These are phyloP conservation scores for Ophion ellenae DNA, from an alignment of 2,888 invertebrate species.

Conservation along the genomic window DNA sequence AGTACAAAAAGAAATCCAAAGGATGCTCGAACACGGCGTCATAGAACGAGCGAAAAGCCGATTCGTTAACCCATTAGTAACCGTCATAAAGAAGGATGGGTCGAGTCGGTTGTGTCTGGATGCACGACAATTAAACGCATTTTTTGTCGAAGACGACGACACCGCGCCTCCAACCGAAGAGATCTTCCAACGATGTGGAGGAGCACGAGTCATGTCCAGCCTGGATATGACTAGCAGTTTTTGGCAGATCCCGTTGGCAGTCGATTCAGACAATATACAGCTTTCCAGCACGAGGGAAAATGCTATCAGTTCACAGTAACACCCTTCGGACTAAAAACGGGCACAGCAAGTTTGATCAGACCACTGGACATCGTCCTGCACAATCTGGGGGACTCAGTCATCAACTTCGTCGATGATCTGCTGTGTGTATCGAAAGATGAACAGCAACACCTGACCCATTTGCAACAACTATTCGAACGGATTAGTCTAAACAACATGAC, in stretches of 20 bases:
- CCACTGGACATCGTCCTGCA: too few relatives aligned
- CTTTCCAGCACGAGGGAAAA: constrained; percentile 1
- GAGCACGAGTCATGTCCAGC: background rate
- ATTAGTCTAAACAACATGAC: constrained; percentile 64
- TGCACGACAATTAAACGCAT: constrained; percentile 13
- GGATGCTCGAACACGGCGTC: constrained; percentile 1
- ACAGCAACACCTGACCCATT: constrained; percentile 34
- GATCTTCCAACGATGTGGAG: constrained; percentile 3
- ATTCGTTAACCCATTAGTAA: background rate
- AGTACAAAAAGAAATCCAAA: background rate
- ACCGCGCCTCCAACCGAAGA: background rate
- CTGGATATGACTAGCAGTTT: constrained; percentile 15
- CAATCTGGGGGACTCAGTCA: background rate
- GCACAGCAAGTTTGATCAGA: too few relatives aligned
- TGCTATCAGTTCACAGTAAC: background rate
- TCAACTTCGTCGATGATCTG: constrained; percentile 57
- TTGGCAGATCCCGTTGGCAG: constrained; percentile 7
- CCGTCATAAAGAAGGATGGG: constrained; percentile 4
- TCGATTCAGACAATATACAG: background rate
- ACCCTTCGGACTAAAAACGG: background rate
- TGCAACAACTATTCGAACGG: constrained; percentile 56
- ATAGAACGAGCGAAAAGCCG: background rate
- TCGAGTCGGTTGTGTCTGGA: constrained; percentile 3
- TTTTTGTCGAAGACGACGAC: background rate
- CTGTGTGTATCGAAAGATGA: constrained; percentile 20